Evolutionary conservation across 2,888 invertebrate genomes (phyloP).

Genomic region (Heliconius ethilla): DNA sequence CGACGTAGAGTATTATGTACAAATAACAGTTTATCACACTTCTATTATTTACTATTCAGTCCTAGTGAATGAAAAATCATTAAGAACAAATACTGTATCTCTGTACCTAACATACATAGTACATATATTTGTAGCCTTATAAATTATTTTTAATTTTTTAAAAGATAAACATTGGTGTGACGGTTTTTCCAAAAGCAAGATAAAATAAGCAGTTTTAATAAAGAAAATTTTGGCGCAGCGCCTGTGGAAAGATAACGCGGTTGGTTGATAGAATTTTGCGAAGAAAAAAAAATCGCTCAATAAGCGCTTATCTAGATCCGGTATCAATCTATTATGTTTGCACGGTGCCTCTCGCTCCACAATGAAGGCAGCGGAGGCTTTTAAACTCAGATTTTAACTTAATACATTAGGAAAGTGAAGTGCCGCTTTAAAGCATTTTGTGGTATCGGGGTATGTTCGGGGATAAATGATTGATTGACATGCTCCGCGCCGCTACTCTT

Average conservation of each 20-base stretch:
- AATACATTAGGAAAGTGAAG: constrained; percentile 74
- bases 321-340: constrained; percentile 77
- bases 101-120: background rate
- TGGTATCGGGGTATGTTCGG: constrained; percentile 63
- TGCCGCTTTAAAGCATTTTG: constrained; percentile 75
- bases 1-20: constrained; percentile 49
- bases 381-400: constrained; percentile 75
- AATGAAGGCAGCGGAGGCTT: constrained; percentile 65
- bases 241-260: constrained; percentile 46
- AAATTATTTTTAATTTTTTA: background rate
- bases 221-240: constrained; percentile 38
- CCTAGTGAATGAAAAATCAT: no score
- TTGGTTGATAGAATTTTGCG: constrained; percentile 54
- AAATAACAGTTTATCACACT: constrained; percentile 59
- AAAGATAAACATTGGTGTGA: background rate
- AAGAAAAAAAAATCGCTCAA: constrained; percentile 66
- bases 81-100: constrained; percentile 18
- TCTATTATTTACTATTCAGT: no score
- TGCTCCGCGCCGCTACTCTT: constrained; percentile 10
- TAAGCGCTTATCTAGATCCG: constrained; percentile 66
- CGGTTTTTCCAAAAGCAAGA: background rate
- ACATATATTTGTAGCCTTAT: background rate
- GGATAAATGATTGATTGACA: constrained; percentile 28
- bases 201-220: constrained; percentile 27
- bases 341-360: constrained; percentile 61